Base-by-base conservation (phyloP, 2,113 vertebrate species). In the Lepus timidus region DNA sequence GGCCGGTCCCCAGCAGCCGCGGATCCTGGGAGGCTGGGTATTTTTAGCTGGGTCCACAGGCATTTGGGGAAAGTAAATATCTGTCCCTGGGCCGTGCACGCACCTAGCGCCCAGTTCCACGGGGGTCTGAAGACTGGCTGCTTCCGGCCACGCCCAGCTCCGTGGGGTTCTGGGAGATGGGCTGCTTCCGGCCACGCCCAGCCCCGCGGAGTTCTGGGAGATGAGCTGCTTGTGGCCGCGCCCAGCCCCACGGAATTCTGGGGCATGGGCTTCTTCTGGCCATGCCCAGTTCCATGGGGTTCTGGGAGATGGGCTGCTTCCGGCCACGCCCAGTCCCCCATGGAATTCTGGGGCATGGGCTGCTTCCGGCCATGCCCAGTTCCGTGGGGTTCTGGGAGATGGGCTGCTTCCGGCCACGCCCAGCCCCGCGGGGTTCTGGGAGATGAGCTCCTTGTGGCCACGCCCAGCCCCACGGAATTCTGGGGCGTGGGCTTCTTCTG, bases 1-100 rank as follows among this genome's bases (percentile, higher is more conserved):
- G 81, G 79, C 74, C 74, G 71, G 82, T 70, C 39, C 39, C 55
- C 64, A 68, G 58, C 39, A 87, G 55, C 49, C 95, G 84, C 52
- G 55, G 70, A 31, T 51, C 27, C 29, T 65, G 85, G 73, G 70
- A 74, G 74, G 13, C 73, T 74, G 10, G n/a, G 51, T 83, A 44
- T 67, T 86, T 91, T 91, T 70, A 78, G 33, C 25, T 70, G 31
- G 33, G 70, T 44, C 25, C 11, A 0, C 62, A 13, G 13, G 12
- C 55, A 73, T 62, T 65, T 36, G 17, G 22, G n/a, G 55, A 83
- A 81, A 71, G 44, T 83, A 74, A 33, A 14, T 93, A 23, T 74
- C 22, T 91, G 64, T 71, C 62, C 31, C 39, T 70, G 52, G 55
- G 36, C 22, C 3, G 27, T 36, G 9, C 1, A 12, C 25, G 17